Evolutionary conservation across 1,140 invertebrate genomes (phyloP), one percentile per base, ranked within the genome.

Genomic region (Wasmannia auropunctata): DNA sequence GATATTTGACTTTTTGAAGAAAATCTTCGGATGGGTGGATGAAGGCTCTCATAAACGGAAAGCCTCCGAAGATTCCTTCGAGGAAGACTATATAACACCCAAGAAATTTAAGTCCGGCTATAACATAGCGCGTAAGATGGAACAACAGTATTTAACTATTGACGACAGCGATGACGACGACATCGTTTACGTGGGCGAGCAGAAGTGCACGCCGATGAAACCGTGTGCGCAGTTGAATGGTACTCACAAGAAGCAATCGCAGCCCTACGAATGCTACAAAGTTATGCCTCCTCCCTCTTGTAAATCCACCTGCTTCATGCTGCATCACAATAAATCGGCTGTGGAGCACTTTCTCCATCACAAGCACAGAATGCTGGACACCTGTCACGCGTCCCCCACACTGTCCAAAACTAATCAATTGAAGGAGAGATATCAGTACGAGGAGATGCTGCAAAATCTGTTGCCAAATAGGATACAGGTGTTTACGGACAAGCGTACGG

Each of bases 361-460:
- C 49, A 85, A 40, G 22, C 14, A 86, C 65, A 79, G 31, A 37
- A 19, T 54, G 16, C 62, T 62, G 40, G 72, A 72, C 16, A 4
- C 40, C 3, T 62, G 74, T 28, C 46, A 72, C 16, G 85, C 72
- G 63, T 76, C 81, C 51, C 69, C 69, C 5, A 94, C 93, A 0
- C 80, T 95, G 25, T 81, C 58, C 6, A 92, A 87, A 40, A 91
- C 93, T 1, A 75, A 89, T 69, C 79, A 79, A 7, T 85, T 94
- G n/a, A 84, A 81, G 11, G 93, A 95, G 51, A 94, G 90, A 70
- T 85, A 87, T 67, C 90, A 94, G n/a, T 95, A 95, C 40, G 77
- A 91, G 22, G 88, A 93, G 31, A 56, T 95, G 83, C 34, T 95
- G 6, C 88, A 93, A 40, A 92, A 92, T 72, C 94, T 93, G 80